phyloP scores from a whole-genome alignment of 2,797 vertebrate species.

The Parambassis ranga region DNA sequence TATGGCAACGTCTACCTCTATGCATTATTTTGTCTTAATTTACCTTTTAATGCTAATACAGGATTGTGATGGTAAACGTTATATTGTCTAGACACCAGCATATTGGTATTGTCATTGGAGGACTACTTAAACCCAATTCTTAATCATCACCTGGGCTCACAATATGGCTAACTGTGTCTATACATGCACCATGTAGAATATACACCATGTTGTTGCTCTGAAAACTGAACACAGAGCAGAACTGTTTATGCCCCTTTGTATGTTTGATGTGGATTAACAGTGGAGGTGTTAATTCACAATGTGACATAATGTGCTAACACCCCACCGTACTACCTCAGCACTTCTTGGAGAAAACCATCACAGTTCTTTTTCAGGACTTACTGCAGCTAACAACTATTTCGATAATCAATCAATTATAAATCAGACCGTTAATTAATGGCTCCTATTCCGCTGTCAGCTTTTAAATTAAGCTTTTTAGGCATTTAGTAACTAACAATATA shows the following conservation, averaged over 20 bases:
- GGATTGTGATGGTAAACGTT: too few species aligned
- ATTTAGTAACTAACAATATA: too few species aligned
- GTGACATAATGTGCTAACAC: conserved; percentile 1
- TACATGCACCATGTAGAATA: not conserved
- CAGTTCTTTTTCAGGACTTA: not conserved
- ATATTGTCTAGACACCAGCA: too few species aligned
- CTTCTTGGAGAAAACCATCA: not conserved
- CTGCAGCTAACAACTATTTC: too few species aligned
- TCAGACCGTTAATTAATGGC: too few species aligned
- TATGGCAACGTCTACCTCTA: too few species aligned
- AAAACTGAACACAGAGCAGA: not conserved
- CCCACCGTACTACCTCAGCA: not conserved
- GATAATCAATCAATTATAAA: too few species aligned
- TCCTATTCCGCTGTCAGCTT: too few species aligned
- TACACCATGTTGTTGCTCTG: not conserved
- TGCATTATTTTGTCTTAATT: too few species aligned
- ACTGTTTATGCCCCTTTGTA: conserved; percentile 3
- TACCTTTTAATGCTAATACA: too few species aligned
- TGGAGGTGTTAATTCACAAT: conserved; percentile 14
- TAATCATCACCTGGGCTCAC: not conserved
- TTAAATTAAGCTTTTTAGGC: too few species aligned
- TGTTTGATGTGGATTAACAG: conserved; percentile 17
- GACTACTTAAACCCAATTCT: not conserved
- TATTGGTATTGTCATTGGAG: too few species aligned
- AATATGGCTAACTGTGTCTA: not conserved